Percentiles rank a stretch among this genome's conserved stretches.
Conservation (phyloP, 2,113 vertebrate species). For the Anarhynchus alexandrinus region DNA sequence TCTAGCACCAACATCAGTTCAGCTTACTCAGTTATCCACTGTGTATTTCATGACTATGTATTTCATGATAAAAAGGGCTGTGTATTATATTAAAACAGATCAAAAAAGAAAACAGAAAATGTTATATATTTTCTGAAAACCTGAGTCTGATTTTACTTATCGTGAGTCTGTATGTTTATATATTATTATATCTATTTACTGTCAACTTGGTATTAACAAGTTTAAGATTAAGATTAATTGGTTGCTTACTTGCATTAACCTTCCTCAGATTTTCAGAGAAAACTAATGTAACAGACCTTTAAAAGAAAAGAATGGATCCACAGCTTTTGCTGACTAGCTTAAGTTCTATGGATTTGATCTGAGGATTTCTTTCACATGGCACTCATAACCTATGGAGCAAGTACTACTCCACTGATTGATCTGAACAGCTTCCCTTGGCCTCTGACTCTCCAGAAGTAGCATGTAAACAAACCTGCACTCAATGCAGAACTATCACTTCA, state of each 20-base stretch:
- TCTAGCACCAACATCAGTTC: not conserved
- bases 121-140: not conserved
- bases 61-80: not conserved
- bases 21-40: not conserved
- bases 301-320: not conserved
- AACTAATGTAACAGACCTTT: rapidly evolving
- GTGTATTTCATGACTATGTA: too few relatives aligned
- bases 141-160: not conserved
- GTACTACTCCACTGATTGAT: not conserved
- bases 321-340: not conserved
- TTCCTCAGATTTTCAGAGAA: not conserved
- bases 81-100: not conserved
- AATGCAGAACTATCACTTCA: not conserved
- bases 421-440: rapidly evolving
- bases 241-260: not conserved
- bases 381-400: not conserved
- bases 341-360: not conserved
- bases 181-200: not conserved
- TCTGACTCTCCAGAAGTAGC: not conserved
- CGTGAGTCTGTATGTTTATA: too few relatives aligned
- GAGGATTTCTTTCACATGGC: not conserved
- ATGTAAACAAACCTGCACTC: rapidly evolving
- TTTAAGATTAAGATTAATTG: not conserved
- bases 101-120: not conserved
- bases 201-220: not conserved